A percentile compares a stretch with the other conserved stretches of the same genome.
These are phyloP conservation scores for Conger conger DNA, from an alignment of 2,113 vertebrate species.

Conservation along the genomic window DNA sequence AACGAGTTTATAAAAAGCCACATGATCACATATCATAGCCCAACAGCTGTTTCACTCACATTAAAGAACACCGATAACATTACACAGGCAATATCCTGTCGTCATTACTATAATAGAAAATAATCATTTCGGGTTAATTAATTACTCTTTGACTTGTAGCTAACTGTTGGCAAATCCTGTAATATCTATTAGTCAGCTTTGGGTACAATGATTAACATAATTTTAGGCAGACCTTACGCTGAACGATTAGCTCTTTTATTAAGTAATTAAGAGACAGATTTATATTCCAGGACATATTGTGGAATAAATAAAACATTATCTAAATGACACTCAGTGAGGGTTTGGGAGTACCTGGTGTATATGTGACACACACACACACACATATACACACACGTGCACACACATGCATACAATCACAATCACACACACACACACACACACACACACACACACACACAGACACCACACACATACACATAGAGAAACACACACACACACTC, in stretches of 20 bases:
- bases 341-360: constrained; percentile 65
- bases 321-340: constrained; percentile 51
- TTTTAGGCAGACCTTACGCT: constrained; percentile 64
- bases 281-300: constrained; percentile 68
- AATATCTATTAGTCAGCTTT: constrained; percentile 36
- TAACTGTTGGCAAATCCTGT: constrained; percentile 57
- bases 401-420: not conserved
- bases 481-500: constrained; percentile 26
- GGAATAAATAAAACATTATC: constrained; percentile 68
- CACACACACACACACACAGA: constrained; percentile 1
- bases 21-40: constrained; percentile 58
- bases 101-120: constrained; percentile 74
- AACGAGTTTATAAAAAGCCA: constrained; percentile 49
- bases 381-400: not conserved
- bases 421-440: no score
- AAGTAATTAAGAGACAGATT: constrained; percentile 71
- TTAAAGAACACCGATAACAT: constrained; percentile 48
- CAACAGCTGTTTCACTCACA: constrained; percentile 63
- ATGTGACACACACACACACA: constrained; percentile 57
- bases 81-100: constrained; percentile 49
- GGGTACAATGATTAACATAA: constrained; percentile 62
- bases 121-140: constrained; percentile 74
- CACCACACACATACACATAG: not conserved
- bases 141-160: constrained; percentile 64
- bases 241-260: constrained; percentile 66